Evolutionary conservation across 2,888 invertebrate species (phyloP), one percentile per base, ranked within the genome.

Genomic region (Lypha dubia): DNA sequence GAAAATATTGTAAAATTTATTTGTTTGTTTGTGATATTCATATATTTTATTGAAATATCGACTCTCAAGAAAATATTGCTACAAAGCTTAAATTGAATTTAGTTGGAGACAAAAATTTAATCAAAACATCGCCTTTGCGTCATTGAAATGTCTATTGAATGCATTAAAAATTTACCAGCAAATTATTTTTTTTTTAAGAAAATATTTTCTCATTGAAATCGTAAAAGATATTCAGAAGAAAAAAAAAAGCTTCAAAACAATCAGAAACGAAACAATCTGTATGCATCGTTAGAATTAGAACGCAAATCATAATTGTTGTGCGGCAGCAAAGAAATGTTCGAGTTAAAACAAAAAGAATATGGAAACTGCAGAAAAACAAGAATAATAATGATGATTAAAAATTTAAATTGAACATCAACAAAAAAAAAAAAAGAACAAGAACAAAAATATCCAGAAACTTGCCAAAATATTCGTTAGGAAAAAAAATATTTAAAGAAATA

Each of bases 341-440:
- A n/a, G 5, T 49, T 63, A 67, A 20, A 41, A 0, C 28, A 44
- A 51, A 22, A 44, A 9, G 17, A 53, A 56, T 70, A 63, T 22
- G 2, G 38, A 56, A 71, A 46, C 1, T 71, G 35, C 22, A 63
- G 22, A 70, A 79, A 53, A 63, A 62, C 1, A 5, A 20, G n/a
- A 53, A 67, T 58, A 53, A 67, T 58, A 22, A 65, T 73, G 49
- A 73, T 71, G 53, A 79, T 71, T 22, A 79, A 62, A 62, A 62
- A 71, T 46, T 53, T 24, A 70, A 79, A 73, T 28, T 44, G 17
- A 68, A 28, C 4, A 4, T 15, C 20, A 65, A 41, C 24, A 63
- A 32, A 58, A 73, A 49, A 22, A 32, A 51, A 7, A 35, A 60
- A 49, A n/a, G 6, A 41, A 41, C 38, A 41, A 38, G 1, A 38